Percentiles rank a stretch among this genome's conserved stretches.
These are phyloP conservation scores for Chroicocephalus ridibundus DNA, from an alignment of 2,113 vertebrate species.

Conservation along the genomic window DNA sequence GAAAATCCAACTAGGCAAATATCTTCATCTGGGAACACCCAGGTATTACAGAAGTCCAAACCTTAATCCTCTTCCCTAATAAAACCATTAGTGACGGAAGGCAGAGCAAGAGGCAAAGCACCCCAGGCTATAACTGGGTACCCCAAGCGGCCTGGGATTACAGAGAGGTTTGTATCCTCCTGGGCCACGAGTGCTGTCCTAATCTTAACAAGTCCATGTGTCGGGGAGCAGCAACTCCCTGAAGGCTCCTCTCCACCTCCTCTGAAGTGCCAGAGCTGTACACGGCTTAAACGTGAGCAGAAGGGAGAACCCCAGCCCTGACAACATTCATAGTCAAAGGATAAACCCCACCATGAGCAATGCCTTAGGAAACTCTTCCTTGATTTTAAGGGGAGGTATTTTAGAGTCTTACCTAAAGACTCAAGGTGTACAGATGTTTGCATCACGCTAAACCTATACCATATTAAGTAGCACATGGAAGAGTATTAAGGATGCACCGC, in stretches of 20 bases:
- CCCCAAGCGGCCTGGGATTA: background rate
- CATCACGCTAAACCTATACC: background rate
- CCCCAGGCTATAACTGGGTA: background rate
- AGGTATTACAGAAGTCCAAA: background rate
- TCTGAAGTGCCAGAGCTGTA: background rate
- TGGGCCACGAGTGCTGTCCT: too few relatives aligned
- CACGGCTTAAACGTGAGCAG: rapidly evolving
- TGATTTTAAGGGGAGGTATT: background rate
- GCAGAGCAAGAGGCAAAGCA: background rate
- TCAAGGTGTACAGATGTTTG: background rate
- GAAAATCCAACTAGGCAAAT: background rate
- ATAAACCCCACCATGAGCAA: background rate
- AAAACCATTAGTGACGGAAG: background rate
- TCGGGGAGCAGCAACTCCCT: background rate
- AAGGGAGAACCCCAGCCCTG: background rate
- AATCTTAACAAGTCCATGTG: background rate
- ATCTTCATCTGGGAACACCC: background rate
- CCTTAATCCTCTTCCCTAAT: background rate
- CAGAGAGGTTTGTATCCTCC: background rate
- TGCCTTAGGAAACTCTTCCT: background rate
- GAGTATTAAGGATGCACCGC: background rate
- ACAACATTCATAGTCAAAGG: background rate
- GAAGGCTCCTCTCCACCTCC: background rate
- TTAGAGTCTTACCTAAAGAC: background rate
- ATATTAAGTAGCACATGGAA: rapidly evolving